phyloP scores from a whole-genome alignment of 2,113 vertebrate genomes.

The Axis porcinus region DNA sequence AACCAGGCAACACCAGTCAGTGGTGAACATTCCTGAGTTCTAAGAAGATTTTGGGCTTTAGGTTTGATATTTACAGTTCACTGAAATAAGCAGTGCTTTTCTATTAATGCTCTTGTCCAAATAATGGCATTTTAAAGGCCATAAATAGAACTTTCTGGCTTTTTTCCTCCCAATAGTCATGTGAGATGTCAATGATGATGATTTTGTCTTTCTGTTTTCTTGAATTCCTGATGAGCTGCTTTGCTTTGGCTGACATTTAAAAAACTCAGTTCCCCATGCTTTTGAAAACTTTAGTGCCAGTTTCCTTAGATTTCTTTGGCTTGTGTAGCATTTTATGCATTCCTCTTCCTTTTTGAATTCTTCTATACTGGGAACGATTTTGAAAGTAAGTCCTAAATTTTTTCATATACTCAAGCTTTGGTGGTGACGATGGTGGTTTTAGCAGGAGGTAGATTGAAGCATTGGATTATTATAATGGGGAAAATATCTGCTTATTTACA shows the following conservation, averaged over 20 bases:
- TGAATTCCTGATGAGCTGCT: neutral
- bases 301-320: neutral
- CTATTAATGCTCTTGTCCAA: neutral
- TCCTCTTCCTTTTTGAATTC: neutral
- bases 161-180: neutral
- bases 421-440: neutral
- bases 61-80: neutral
- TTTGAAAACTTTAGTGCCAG: neutral
- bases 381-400: neutral
- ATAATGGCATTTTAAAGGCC: neutral
- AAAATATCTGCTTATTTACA: neutral
- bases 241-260: neutral
- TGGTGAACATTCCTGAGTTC: neutral
- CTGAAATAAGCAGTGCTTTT: neutral
- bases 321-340: neutral
- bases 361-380: neutral
- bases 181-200: neutral
- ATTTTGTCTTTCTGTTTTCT: neutral
- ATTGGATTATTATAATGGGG: neutral
- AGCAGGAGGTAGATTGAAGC: neutral
- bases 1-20: fast-evolving
- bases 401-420: neutral
- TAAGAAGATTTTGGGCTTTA: neutral
- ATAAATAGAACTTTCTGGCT: neutral
- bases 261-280: neutral